Conservation (phyloP, 2,888 invertebrate species). For the Lymantria monacha region DNA sequence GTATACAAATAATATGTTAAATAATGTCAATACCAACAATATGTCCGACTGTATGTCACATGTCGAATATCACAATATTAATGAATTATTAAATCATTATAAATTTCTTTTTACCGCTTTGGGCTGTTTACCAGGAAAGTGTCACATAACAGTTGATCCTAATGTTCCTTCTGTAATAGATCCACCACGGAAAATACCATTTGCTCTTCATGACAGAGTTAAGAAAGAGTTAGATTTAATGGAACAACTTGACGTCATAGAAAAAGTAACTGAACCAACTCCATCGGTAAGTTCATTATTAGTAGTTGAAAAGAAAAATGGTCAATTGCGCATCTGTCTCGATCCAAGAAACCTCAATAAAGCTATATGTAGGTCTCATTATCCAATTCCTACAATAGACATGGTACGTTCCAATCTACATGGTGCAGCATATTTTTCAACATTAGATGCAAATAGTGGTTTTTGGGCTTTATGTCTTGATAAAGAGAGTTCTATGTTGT, state of each 20-base stretch:
- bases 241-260: not conserved
- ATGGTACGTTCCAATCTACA: slow-evolving; percentile 8
- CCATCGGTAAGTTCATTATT: slow-evolving; percentile 23
- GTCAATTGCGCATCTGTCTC: slow-evolving; percentile 22
- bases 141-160: slow-evolving; percentile 7
- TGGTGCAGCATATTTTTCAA: slow-evolving; percentile 20
- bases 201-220: slow-evolving; percentile 1
- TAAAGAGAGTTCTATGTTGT: slow-evolving; percentile 6
- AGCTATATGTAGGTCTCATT: slow-evolving; percentile 22
- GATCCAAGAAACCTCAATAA: slow-evolving; percentile 28
- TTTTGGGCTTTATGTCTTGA: slow-evolving; percentile 21
- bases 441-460: slow-evolving; percentile 24
- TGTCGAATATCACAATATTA: slow-evolving; percentile 12
- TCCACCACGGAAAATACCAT: slow-evolving; percentile 6
- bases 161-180: slow-evolving; percentile 1
- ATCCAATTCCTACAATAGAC: slow-evolving; percentile 26
- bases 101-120: slow-evolving; percentile 20
- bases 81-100: slow-evolving; percentile 15
- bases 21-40: not conserved
- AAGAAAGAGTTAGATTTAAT: slow-evolving; percentile 1
- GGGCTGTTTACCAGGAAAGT: slow-evolving; percentile 22
- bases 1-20: not conserved
- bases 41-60: not conserved
- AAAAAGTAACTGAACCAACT: slow-evolving; percentile 1
- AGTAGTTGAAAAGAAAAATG: slow-evolving; percentile 15